A percentile compares a stretch with the other conserved stretches of the same genome.
These are phyloP conservation scores for Cossypha caffra DNA, from an alignment of 2,797 vertebrate species.

Conservation along the genomic window DNA sequence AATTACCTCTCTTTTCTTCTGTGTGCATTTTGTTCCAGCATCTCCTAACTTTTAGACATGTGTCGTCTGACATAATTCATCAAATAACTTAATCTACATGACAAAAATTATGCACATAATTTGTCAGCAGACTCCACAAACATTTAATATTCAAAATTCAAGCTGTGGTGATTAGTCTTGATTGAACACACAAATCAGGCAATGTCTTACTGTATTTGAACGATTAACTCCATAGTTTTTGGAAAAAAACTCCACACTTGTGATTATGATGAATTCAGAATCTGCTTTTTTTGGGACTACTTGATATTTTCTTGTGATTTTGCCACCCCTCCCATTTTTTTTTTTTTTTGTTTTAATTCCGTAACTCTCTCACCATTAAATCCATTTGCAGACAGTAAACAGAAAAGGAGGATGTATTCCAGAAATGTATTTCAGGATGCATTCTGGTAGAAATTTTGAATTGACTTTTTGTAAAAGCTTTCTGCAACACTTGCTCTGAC, in stretches of 20 bases:
- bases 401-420: background rate
- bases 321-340: rapidly evolving
- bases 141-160: constrained; percentile 58
- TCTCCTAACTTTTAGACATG: background rate
- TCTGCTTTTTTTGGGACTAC: background rate
- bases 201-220: constrained; percentile 8
- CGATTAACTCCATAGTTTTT: background rate
- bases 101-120: constrained; percentile 32
- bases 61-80: background rate
- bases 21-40: background rate
- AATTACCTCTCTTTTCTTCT: background rate
- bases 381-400: background rate
- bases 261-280: background rate
- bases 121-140: constrained; percentile 24
- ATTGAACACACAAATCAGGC: constrained; percentile 39
- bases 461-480: background rate
- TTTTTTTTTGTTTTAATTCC: background rate
- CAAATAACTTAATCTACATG: constrained; percentile 8
- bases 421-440: background rate
- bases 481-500: background rate
- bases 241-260: background rate
- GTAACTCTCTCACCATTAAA: background rate
- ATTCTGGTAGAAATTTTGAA: background rate
- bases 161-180: constrained; percentile 49
- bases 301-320: background rate